phyloP scores from a whole-genome alignment of 2,113 vertebrate genomes.

The Macrotus californicus region DNA sequence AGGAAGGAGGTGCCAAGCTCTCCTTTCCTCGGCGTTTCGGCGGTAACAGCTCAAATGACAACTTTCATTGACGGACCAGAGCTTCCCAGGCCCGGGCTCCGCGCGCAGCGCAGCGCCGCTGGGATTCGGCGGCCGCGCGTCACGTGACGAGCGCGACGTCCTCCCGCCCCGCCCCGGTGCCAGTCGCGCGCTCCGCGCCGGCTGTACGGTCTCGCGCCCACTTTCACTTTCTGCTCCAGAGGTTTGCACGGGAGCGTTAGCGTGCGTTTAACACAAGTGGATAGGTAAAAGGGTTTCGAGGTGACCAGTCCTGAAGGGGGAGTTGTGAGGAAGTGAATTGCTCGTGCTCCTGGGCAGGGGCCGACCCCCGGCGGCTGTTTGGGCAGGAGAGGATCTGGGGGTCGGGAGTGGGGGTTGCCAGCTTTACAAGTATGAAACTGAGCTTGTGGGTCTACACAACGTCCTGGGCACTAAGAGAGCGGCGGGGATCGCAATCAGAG shows the following conservation, averaged over 20 bases:
- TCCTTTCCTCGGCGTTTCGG: fast-evolving
- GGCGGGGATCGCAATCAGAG: not conserved
- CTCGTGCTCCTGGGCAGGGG: not conserved
- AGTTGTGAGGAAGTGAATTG: not conserved
- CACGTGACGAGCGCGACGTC: slow-evolving; percentile 19
- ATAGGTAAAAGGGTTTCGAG: not conserved
- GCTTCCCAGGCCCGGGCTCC: not conserved
- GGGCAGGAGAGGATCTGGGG: not conserved
- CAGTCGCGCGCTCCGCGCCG: fast-evolving
- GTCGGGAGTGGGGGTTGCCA: not conserved
- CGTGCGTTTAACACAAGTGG: not conserved
- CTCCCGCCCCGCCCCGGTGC: not conserved
- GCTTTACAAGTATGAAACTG: not conserved
- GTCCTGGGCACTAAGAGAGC: not conserved
- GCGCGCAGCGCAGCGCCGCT: not conserved
- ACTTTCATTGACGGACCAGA: not conserved
- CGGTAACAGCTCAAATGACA: not conserved
- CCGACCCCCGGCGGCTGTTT: fast-evolving
- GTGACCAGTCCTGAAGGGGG: not conserved
- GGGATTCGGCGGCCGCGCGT: not conserved
- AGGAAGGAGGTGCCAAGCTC: not conserved
- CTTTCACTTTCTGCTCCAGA: slow-evolving; percentile 60
- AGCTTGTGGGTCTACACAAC: not conserved
- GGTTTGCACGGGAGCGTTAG: not conserved
- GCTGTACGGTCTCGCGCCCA: fast-evolving